Base-by-base conservation (phyloP, 2,888 invertebrate genomes). In the Theodoxus fluviatilis region DNA sequence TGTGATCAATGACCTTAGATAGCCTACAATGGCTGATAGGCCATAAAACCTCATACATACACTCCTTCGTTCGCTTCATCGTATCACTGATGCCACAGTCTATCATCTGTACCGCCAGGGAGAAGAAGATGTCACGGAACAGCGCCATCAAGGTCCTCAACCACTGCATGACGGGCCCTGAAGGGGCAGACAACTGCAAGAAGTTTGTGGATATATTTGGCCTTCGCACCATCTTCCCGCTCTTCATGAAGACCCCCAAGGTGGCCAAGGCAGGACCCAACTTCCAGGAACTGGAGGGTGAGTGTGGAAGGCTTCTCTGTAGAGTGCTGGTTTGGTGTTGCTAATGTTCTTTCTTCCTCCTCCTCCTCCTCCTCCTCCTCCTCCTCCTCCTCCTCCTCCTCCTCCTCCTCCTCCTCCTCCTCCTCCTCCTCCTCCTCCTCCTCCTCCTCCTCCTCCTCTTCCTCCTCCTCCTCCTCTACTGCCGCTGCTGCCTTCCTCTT, bases 231-330 rank as follows among this genome's bases (percentile, higher is more conserved):
- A 93, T 99, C 73, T 99, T 99, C 88, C 99, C 99, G 0, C 89
- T 99, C 0, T 99, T 98, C 85, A 98, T 99, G 98, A 96, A 98
- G 89, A 98, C 98, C 0, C 99, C 99, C 0, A 94, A 94, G 81
- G 92, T 93, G 80, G 76, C 80, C 38, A 84, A 79, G 71, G 84
- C 84, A 57, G 83, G 83, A 0, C 84, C 84, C 15, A 70, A 78
- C 31, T 76, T 78, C n/a, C 94, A 95, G 83, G 95, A 96, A 84
- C 94, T 96, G 80, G 97, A 97, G 90, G 93, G 92, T 92, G 82
- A 25, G 67, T 71, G 52, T n/a, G 15, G 6, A 12, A 7, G 9
- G 7, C 31, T 1, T 38, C 43, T 31, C 18, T 37, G n/a, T 3
- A 33, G 38, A 31, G 25, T 3, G 9, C 35, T 18, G 25, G 15